Conservation (phyloP, 2,113 vertebrate genomes). For the Tamias sibiricus region DNA sequence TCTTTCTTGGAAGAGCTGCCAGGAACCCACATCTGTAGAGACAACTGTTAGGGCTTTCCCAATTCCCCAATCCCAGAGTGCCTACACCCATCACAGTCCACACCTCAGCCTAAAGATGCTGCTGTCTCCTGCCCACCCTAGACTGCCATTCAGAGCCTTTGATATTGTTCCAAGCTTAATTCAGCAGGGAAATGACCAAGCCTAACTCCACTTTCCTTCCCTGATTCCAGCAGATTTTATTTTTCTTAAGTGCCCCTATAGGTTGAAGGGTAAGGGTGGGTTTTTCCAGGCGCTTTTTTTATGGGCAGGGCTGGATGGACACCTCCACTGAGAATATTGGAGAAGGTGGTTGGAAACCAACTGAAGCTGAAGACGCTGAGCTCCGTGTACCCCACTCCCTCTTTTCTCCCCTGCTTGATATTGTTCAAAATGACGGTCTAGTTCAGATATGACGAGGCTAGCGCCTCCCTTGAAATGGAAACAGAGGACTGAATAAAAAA, state of each 20-base stretch:
- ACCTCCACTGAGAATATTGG: not conserved
- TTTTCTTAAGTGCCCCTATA: not conserved
- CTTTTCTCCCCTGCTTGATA: slow-evolving; percentile 71
- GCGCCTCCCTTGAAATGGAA: slow-evolving; percentile 88
- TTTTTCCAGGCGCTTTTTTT: not conserved
- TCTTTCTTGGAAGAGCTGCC: not conserved
- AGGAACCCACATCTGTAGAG: not conserved
- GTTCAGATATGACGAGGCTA: slow-evolving; percentile 86
- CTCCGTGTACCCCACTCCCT: not conserved
- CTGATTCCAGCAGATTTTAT: not conserved
- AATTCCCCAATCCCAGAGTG: not conserved
- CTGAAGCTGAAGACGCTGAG: not conserved
- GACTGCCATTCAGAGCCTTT: not conserved
- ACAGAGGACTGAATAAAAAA: slow-evolving; percentile 87
- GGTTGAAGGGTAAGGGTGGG: not conserved
- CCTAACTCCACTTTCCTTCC: not conserved
- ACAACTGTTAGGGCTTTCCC: not conserved
- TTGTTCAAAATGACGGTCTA: slow-evolving; percentile 81
- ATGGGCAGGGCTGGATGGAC: not conserved
- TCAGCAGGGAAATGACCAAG: not conserved
- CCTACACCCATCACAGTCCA: no score
- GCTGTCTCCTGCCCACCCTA: not conserved
- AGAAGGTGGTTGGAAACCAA: not conserved
- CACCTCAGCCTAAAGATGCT: not conserved
- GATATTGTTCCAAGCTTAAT: not conserved